Evolutionary conservation across 2,888 invertebrate species (phyloP), one percentile per base, ranked within the genome.

Genomic region (Drosophila borealis): DNA sequence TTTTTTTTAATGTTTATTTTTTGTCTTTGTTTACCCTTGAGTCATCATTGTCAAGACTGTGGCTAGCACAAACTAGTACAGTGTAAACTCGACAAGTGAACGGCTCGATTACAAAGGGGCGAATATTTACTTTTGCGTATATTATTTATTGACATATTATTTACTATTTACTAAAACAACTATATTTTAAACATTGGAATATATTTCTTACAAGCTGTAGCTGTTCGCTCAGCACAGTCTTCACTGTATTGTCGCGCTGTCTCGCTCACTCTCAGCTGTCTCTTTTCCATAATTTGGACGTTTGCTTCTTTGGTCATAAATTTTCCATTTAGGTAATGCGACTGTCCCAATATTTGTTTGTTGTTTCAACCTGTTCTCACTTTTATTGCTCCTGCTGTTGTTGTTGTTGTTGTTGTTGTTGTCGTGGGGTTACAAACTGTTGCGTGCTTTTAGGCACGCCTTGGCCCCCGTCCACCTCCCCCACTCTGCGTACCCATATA

Each of bases 401-500:
- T 34, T 60, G 21, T 34, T 56, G 13, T 49, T 64, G 29, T 54
- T 46, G 39, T 49, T 44, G 11, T 11, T 21, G 37, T 49, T 33
- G 39, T 11, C 53, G 42, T 34, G 39, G 25, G 21, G 39, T 57
- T 48, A 45, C 44, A 59, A 72, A 74, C 51, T 81, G 72, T 74
- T 74, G 72, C 64, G 80, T 70, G 68, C 74, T 80, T 78, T 78
- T 72, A 70, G 85, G 82, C 65, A 60, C 54, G 45, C 14, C 11
- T 45, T 39, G 37, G 4, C 17, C 14, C 51, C 41, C 34, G n/a
- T 13, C 19, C 45, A 9, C 17, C 19, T 13, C 9, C 37, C 48
- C 17, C 33, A 14, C 21, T 50, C 34, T 19, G n/a, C n/a, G n/a
- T n/a, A 13, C 4, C n/a, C 19, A 11, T 25, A 60, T 56, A 33